A percentile compares a stretch with the other conserved stretches of the same genome.
phyloP scores from a whole-genome alignment of 2,797 vertebrate species.

The Sciurus vulgaris region DNA sequence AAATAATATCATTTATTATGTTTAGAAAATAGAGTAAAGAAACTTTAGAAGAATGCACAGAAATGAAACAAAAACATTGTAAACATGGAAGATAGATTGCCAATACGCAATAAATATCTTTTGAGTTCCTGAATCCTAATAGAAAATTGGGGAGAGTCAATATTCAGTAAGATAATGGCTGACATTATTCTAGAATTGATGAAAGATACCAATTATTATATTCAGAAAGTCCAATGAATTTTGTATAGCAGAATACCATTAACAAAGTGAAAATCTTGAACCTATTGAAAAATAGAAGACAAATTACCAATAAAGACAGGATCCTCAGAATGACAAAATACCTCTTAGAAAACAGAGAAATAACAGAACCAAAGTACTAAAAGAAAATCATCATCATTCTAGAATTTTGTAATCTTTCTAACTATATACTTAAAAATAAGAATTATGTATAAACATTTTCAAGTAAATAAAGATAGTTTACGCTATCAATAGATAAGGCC shows the following conservation, averaged over 20 bases:
- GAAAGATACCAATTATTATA: background rate
- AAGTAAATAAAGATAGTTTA: background rate
- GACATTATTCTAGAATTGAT: background rate
- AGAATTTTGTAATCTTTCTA: background rate
- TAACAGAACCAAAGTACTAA: background rate
- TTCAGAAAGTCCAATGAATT: background rate
- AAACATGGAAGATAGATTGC: background rate
- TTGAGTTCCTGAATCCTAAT: background rate
- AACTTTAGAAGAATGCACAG: background rate
- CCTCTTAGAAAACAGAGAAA: conserved; percentile 8
- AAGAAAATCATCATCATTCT: background rate
- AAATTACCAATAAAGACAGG: background rate
- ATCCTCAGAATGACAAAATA: background rate
- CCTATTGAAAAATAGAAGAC: background rate
- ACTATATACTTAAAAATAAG: background rate
- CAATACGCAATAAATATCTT: background rate
- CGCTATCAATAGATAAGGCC: background rate
- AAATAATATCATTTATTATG: background rate
- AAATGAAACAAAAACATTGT: background rate
- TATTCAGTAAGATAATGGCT: background rate
- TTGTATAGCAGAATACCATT: background rate
- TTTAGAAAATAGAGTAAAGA: background rate
- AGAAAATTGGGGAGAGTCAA: background rate
- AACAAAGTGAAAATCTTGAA: conserved; percentile 43
- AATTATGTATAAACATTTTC: background rate